A percentile compares a stretch with the other conserved stretches of the same genome.
Conservation (phyloP, 2,113 vertebrate species). For the Sceloporus tristichus region DNA sequence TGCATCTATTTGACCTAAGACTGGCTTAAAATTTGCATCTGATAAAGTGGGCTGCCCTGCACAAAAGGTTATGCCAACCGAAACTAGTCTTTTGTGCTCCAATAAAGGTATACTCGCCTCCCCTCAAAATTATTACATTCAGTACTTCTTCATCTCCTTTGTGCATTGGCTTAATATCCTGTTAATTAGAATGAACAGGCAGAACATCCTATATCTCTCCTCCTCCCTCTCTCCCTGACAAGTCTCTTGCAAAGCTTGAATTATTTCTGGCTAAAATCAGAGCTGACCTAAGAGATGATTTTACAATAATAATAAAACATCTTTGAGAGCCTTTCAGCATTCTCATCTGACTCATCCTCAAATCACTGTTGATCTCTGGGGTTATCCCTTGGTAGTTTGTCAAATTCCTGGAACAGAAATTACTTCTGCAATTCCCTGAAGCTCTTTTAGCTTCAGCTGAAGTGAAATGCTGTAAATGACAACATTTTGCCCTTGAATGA, state of each 20-base stretch:
- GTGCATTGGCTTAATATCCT: background rate
- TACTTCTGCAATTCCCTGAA: constrained; percentile 15
- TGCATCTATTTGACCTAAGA: no score
- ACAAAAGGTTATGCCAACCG: no score
- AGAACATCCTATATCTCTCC: background rate
- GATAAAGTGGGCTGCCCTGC: no score
- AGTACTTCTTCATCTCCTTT: background rate
- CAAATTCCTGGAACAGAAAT: constrained; percentile 31
- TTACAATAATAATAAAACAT: constrained; percentile 1
- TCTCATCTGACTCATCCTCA: background rate
- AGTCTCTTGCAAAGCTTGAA: constrained; percentile 25
- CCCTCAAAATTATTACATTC: no score
- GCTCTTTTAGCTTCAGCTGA: constrained; percentile 43
- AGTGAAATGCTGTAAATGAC: constrained; percentile 29
- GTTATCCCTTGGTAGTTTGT: constrained; percentile 9
- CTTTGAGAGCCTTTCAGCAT: background rate
- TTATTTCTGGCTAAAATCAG: background rate
- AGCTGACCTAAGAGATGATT: background rate
- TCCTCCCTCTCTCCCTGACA: background rate
- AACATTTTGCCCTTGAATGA: constrained; percentile 36
- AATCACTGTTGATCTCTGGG: background rate
- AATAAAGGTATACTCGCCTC: no score
- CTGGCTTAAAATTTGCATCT: no score
- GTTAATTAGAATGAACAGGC: background rate
- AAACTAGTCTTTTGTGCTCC: no score